Percentiles rank a stretch among this genome's conserved stretches.
Conservation (phyloP, 2,888 invertebrate genomes). For the Aleiodes alternator region DNA sequence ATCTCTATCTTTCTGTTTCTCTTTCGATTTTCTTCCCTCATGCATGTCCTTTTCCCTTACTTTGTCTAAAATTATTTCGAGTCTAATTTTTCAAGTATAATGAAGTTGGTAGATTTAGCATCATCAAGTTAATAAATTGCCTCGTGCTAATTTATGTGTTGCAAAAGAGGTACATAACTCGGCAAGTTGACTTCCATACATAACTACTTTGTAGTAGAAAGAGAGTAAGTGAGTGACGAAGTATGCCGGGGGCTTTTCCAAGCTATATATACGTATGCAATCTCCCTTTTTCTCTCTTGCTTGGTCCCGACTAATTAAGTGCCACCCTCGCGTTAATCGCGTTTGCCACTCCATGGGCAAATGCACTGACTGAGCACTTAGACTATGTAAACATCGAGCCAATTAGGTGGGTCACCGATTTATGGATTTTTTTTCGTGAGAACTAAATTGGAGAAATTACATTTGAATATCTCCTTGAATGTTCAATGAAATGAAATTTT, state of each 20-base stretch:
- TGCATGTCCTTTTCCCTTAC: not conserved
- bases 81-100: conserved; percentile 11
- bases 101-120: conserved; percentile 17
- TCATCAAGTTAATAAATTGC: conserved; percentile 23
- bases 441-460: not conserved
- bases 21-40: conserved; percentile 8
- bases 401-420: conserved; percentile 61
- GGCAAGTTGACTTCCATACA: conserved; percentile 34
- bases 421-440: conserved; percentile 9
- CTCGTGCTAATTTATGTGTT: conserved; percentile 13
- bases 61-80: not conserved
- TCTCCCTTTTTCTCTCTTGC: not conserved
- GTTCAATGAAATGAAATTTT: too few species aligned
- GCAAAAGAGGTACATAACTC: conserved; percentile 33
- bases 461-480: too few species aligned
- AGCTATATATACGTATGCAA: conserved; percentile 37
- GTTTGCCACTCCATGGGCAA: conserved; percentile 44
- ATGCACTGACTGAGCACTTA: conserved; percentile 64
- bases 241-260: conserved; percentile 42
- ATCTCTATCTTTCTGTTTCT: conserved; percentile 18
- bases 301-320: conserved; percentile 67
- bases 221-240: conserved; percentile 48
- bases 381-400: conserved; percentile 69
- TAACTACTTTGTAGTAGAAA: conserved; percentile 33
- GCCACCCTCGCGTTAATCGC: conserved; percentile 68